Percentiles rank a stretch among this genome's conserved stretches.
phyloP scores from a whole-genome alignment of 1,140 invertebrate species.

The Neodiprion fabricii region DNA sequence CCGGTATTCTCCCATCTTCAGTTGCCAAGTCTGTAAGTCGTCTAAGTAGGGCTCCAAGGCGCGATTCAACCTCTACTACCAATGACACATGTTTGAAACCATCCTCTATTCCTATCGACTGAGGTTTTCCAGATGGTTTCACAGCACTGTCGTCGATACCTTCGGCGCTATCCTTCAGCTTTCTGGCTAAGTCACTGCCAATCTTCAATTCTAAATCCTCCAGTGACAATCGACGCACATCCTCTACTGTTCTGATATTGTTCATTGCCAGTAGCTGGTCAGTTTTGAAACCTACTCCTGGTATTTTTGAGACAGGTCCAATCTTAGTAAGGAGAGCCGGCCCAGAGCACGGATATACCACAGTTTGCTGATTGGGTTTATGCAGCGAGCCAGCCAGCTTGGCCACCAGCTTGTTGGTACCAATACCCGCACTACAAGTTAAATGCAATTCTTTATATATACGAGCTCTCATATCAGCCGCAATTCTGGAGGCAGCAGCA shows the following conservation, averaged over 20 bases:
- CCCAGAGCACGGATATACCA: conserved; percentile 73
- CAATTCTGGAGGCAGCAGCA: conserved; percentile 71
- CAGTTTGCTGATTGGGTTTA: conserved; percentile 83
- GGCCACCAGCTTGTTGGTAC: conserved; percentile 83
- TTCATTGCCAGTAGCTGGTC: conserved; percentile 67
- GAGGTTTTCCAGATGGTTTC: conserved; percentile 72
- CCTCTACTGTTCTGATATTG: conserved; percentile 69
- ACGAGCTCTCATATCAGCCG: conserved; percentile 72
- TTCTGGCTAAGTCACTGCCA: conserved; percentile 71
- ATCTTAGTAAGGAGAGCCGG: conserved; percentile 69
- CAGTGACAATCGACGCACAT: conserved; percentile 59
- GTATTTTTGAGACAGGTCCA: conserved; percentile 68
- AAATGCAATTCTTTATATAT: conserved; percentile 72
- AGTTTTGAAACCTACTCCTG: conserved; percentile 76
- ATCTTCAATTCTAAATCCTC: conserved; percentile 67
- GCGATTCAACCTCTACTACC: conserved; percentile 74
- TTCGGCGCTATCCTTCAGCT: conserved; percentile 71
- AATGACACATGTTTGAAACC: conserved; percentile 73
- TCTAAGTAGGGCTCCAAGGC: conserved; percentile 70
- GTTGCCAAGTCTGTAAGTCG: conserved; percentile 73
- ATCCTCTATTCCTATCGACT: conserved; percentile 78
- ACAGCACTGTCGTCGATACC: conserved; percentile 75
- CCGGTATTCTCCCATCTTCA: conserved; percentile 78
- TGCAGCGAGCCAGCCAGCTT: conserved; percentile 76
- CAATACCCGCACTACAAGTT: conserved; percentile 82